Conservation (phyloP, 30 jellyfish, hydroid and myxozoan species). For the Aurelia sp. region DNA sequence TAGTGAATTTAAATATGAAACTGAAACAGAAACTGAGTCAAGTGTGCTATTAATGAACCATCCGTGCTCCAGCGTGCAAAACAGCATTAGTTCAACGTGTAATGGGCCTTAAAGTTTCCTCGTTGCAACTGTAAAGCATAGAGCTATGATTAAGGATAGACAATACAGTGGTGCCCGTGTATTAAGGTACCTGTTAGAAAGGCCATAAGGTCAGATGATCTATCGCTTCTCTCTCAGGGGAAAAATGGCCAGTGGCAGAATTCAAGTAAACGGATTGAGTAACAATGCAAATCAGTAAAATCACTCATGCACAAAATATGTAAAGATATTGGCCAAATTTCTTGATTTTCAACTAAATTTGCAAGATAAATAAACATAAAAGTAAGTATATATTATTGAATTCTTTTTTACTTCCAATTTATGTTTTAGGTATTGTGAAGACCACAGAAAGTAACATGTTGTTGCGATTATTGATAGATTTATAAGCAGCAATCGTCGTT, state of each 20-base stretch:
- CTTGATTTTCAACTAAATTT: background rate
- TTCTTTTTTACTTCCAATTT: too few species aligned
- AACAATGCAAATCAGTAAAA: background rate
- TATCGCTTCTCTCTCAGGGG: constrained; percentile 4
- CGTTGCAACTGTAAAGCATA: background rate
- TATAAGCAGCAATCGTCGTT: too few species aligned
- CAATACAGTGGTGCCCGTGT: constrained; percentile 1
- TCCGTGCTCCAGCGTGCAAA: too few species aligned
- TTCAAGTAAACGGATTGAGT: constrained; percentile 31
- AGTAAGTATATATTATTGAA: constrained; percentile 36
- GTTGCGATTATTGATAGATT: too few species aligned
- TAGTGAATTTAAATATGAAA: too few species aligned
- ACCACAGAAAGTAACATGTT: too few species aligned
- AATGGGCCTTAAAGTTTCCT: too few species aligned
- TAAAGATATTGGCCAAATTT: background rate
- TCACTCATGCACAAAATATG: constrained; percentile 59
- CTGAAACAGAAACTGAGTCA: too few species aligned
- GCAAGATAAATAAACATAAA: constrained; percentile 23
- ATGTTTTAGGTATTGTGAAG: too few species aligned
- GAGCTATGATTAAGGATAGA: background rate
- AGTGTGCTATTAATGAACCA: too few species aligned
- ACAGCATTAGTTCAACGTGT: too few species aligned
- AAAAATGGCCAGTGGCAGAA: constrained; percentile 76
- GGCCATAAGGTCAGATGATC: constrained; percentile 76
- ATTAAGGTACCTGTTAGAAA: constrained; percentile 43